Percentiles rank a stretch among this genome's conserved stretches.
phyloP scores from a whole-genome alignment of 35 echinoderm and acorn worm genomes.

The Apostichopus parvimensis region DNA sequence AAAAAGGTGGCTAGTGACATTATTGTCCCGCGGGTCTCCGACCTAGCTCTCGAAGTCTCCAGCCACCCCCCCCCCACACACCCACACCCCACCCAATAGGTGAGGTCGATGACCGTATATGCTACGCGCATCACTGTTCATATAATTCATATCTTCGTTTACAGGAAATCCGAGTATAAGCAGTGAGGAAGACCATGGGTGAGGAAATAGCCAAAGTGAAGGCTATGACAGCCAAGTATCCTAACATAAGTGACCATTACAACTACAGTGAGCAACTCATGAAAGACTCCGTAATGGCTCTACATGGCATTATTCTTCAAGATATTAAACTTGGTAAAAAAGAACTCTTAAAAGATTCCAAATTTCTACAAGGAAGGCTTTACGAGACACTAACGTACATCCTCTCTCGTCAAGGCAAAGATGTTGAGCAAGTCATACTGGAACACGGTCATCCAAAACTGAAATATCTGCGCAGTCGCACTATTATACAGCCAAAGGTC shows the following conservation, averaged over 20 bases:
- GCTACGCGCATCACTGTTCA: no score
- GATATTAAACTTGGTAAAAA: constrained; percentile 93
- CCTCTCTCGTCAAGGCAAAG: constrained; percentile 82
- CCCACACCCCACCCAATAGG: no score
- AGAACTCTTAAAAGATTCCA: constrained; percentile 85
- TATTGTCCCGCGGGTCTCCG: no score
- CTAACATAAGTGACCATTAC: constrained; percentile 87
- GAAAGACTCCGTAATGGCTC: constrained; percentile 76
- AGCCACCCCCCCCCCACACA: no score
- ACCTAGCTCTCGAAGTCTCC: no score
- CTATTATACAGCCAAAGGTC: constrained; percentile 82
- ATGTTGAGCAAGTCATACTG: constrained; percentile 82
- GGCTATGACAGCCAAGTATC: constrained; percentile 64
- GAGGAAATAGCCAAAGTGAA: constrained; percentile 25
- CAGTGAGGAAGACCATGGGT: not conserved
- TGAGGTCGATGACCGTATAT: no score
- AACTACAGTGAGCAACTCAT: constrained; percentile 91
- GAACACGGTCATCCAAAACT: constrained; percentile 83
- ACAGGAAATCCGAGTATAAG: no score
- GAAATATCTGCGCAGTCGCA: constrained; percentile 78
- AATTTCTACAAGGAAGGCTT: constrained; percentile 85
- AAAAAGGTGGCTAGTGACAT: no score
- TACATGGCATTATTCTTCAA: constrained; percentile 92
- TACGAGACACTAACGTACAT: constrained; percentile 93
- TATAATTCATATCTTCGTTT: no score